Base-by-base conservation (phyloP, 2,888 invertebrate genomes). In the Actias luna region DNA sequence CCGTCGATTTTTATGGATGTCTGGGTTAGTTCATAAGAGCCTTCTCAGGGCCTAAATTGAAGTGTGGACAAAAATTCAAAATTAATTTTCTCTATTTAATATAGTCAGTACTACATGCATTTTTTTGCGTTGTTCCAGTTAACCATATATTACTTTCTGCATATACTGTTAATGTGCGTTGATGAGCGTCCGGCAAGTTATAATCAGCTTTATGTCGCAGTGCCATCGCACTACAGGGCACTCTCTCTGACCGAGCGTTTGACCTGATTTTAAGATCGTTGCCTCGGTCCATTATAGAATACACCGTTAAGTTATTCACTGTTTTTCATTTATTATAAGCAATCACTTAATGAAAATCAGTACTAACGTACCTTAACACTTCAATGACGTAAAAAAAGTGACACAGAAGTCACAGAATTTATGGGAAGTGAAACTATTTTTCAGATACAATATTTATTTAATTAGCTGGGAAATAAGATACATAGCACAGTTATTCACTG, bases 241-340 rank as follows among this genome's bases (percentile, higher is more conserved):
- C 57, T 39, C 39, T 16, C 55, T 58, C 60, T 50, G 58, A 50
- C 60, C 61, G 58, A 29, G 8, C 58, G 36, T 58, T 61, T 64
- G 61, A 64, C 64, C 64, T 58, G 46, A 64, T 64, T 64, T 36
- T 46, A 52, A 33, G 50, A 35, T 61, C 36, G 52, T 42, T 42
- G 33, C 42, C 31, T 42, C 39, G 39, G 31, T n/a, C 12, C 29
- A 52, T 52, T 16, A 52, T 52, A 29, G 16, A 55, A 29, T n/a
- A 29, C n/a, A 55, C 7, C 29, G 16, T 55, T 55, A 4, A 12
- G 10, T 50, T 46, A 22, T 10, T 46, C 46, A 22, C 12, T 46
- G 12, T 8, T 46, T 22, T 42, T 22, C 18, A 46, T 22, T 5
- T 10, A 46, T 10, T 46, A 1, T 46, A 18, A 22, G 7, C 10